Conservation (phyloP, 2,113 vertebrate species). For the Nothobranchius furzeri region DNA sequence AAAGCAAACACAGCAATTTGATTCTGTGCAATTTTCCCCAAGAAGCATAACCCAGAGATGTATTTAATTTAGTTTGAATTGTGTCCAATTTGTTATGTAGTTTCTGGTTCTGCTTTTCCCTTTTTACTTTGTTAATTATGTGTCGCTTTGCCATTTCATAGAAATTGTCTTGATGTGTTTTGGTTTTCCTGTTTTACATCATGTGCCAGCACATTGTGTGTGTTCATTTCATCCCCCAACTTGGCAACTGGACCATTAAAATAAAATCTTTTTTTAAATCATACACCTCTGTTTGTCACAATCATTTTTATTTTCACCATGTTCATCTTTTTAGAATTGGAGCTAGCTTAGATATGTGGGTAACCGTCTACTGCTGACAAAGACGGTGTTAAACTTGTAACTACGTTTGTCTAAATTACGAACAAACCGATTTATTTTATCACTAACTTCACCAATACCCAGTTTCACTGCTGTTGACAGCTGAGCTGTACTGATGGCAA, state of each 20-base stretch:
- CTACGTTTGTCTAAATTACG: too few species aligned
- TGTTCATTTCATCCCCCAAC: slow-evolving; percentile 66
- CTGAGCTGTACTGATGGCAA: background rate
- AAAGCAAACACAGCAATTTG: slow-evolving; percentile 68
- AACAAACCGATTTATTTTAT: background rate
- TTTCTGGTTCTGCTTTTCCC: slow-evolving; percentile 58
- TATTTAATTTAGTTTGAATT: slow-evolving; percentile 81
- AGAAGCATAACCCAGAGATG: slow-evolving; percentile 60
- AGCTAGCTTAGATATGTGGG: too few species aligned
- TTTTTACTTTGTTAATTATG: slow-evolving; percentile 55
- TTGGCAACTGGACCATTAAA: slow-evolving; percentile 73
- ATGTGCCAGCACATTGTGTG: slow-evolving; percentile 63
- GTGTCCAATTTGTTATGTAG: slow-evolving; percentile 67
- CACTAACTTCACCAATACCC: background rate
- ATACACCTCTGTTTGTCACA: slow-evolving; percentile 32
- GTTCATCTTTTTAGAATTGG: background rate
- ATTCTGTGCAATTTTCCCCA: slow-evolving; percentile 77
- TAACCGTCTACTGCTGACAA: background rate
- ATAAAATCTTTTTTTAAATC: slow-evolving; percentile 81
- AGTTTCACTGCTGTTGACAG: slow-evolving; percentile 19
- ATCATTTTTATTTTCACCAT: background rate
- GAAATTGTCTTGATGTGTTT: slow-evolving; percentile 58
- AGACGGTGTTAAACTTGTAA: too few species aligned
- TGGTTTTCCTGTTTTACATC: slow-evolving; percentile 57
- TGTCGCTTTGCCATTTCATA: slow-evolving; percentile 72